Conservation (phyloP, 2,797 vertebrate species). For the Sparidentex hasta region DNA sequence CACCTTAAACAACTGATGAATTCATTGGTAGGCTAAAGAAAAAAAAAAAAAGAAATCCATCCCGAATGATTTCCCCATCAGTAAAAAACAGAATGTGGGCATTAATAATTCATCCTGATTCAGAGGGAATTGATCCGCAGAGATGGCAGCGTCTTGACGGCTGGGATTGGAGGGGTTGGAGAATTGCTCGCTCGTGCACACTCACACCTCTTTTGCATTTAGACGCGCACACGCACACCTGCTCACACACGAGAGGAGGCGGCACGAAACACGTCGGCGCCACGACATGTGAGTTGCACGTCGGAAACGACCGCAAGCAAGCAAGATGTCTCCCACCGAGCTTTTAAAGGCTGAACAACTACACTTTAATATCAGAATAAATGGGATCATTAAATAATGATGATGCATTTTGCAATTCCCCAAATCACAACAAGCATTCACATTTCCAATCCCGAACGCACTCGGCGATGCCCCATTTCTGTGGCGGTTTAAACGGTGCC, state of each 20-base stretch:
- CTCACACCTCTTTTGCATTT: constrained; percentile 14
- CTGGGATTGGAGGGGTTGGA: constrained; percentile 36
- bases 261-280: constrained; percentile 3
- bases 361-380: constrained; percentile 42
- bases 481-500: constrained; percentile 64
- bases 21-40: constrained; percentile 75
- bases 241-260: no score
- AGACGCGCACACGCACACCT: neutral
- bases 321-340: constrained; percentile 8
- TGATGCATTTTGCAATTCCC: constrained; percentile 34
- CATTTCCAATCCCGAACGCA: constrained; percentile 45
- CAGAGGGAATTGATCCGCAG: constrained; percentile 78
- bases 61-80: constrained; percentile 84
- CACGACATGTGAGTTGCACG: neutral
- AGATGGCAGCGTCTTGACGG: constrained; percentile 58
- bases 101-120: constrained; percentile 86
- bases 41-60: constrained; percentile 75
- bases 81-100: constrained; percentile 81
- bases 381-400: constrained; percentile 54
- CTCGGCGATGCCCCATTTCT: constrained; percentile 57
- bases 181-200: constrained; percentile 40
- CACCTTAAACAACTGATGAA: constrained; percentile 82
- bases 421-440: constrained; percentile 30
- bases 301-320: constrained; percentile 3
- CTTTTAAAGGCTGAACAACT: constrained; percentile 45